Conservation (phyloP, 1,140 invertebrate genomes). For the Protaetia brevitarsis region DNA sequence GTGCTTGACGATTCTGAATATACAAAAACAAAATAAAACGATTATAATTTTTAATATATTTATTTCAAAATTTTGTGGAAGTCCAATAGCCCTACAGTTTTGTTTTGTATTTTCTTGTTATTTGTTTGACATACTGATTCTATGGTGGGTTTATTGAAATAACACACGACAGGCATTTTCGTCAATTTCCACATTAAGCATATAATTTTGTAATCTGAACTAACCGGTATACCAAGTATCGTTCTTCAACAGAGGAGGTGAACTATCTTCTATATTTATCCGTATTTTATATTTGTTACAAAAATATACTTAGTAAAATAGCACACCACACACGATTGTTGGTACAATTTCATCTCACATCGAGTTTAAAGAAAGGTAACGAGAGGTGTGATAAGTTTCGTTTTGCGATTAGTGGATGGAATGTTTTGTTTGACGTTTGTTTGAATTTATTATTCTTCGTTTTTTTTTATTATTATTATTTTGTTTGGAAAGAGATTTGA, state of each 20-base stretch:
- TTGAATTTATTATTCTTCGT: no score
- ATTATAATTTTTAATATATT: constrained; percentile 45
- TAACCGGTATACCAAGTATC: neutral
- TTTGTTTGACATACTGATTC: constrained; percentile 39
- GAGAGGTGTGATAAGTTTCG: neutral
- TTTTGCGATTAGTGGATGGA: constrained; percentile 23
- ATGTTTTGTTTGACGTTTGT: constrained; percentile 22
- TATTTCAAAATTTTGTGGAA: constrained; percentile 52
- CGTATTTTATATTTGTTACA: constrained; percentile 37
- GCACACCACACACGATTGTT: constrained; percentile 35
- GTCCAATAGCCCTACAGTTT: constrained; percentile 50
- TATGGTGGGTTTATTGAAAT: constrained; percentile 35
- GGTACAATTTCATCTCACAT: neutral
- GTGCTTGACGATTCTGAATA: neutral
- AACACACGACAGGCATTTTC: constrained; percentile 21
- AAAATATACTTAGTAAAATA: constrained; percentile 47
- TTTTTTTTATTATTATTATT: no score
- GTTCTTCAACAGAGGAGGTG: constrained; percentile 35
- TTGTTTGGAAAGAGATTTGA: neutral
- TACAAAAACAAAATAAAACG: constrained; percentile 10
- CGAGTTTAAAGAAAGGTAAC: neutral
- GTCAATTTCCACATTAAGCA: constrained; percentile 18
- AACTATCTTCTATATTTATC: constrained; percentile 44
- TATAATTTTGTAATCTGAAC: neutral
- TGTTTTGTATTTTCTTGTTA: constrained; percentile 22